These are phyloP conservation scores for Smittia aterrima DNA, from an alignment of 2,888 invertebrate genomes.

Conservation along the genomic window DNA sequence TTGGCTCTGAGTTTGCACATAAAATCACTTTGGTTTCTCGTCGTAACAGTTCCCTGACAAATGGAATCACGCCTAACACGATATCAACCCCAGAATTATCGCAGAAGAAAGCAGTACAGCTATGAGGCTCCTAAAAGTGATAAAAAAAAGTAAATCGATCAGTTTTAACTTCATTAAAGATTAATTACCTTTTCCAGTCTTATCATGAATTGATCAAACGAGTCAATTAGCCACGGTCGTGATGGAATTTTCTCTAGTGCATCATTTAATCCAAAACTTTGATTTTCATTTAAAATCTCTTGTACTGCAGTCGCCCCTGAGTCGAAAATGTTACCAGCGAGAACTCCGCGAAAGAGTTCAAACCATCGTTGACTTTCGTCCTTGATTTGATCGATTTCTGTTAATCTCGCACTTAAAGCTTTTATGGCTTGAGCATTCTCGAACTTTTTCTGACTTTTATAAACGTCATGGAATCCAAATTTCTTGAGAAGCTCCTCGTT, in stretches of 20 bases:
- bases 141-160: neutral
- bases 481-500: constrained; percentile 88
- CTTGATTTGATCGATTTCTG: constrained; percentile 66
- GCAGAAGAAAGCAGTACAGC: constrained; percentile 89
- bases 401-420: constrained; percentile 65
- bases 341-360: constrained; percentile 64
- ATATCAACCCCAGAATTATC: constrained; percentile 97
- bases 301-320: constrained; percentile 94
- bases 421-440: constrained; percentile 82
- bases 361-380: constrained; percentile 61
- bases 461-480: constrained; percentile 89
- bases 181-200: constrained; percentile 60
- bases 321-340: constrained; percentile 91
- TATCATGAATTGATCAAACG: constrained; percentile 78
- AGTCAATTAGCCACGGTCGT: constrained; percentile 90
- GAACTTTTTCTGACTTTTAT: constrained; percentile 76
- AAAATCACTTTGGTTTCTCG: constrained; percentile 85
- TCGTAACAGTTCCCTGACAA: constrained; percentile 77
- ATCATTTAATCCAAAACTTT: constrained; percentile 73
- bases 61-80: constrained; percentile 87
- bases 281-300: constrained; percentile 71
- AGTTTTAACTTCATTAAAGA: neutral
- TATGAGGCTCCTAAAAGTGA: constrained; percentile 60
- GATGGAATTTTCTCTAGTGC: constrained; percentile 80
- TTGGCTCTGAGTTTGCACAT: constrained; percentile 91